Conservation (phyloP, 2,113 vertebrate species). For the Recurvirostra avosetta region DNA sequence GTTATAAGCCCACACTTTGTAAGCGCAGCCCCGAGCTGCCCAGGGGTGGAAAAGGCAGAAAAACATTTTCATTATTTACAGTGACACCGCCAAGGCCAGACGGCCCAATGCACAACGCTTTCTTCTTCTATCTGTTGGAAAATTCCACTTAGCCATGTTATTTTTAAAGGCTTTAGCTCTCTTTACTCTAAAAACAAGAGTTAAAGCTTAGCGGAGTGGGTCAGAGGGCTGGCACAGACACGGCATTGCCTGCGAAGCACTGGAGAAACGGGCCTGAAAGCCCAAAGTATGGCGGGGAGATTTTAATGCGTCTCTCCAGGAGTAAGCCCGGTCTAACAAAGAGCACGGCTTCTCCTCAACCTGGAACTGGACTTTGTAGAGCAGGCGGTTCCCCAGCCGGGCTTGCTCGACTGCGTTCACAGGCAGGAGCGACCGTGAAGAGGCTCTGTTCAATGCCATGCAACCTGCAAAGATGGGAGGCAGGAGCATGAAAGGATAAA, state of each 20-base stretch:
- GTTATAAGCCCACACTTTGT: not conserved
- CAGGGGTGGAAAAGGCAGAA: not conserved
- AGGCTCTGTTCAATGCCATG: not conserved
- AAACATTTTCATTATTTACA: not conserved
- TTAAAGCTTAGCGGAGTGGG: not conserved
- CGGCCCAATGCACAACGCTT: accelerated
- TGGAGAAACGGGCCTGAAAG: not conserved
- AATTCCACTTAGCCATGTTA: not conserved
- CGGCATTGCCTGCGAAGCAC: accelerated
- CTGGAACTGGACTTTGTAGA: not conserved
- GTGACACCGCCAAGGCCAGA: not conserved
- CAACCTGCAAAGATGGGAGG: accelerated
- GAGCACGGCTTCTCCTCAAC: not conserved
- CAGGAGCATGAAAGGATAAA: accelerated
- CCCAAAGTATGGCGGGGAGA: not conserved
- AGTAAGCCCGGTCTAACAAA: not conserved
- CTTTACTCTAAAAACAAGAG: slow-evolving; percentile 25
- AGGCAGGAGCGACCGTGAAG: not conserved
- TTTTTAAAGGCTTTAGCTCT: slow-evolving; percentile 24
- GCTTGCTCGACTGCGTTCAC: not conserved
- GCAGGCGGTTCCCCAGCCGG: not conserved
- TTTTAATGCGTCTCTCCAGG: not conserved
- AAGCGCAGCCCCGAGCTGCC: not conserved
- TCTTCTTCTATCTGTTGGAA: not conserved
- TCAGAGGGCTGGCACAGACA: not conserved